These are phyloP conservation scores for Diorhabda elongata DNA, from an alignment of 1,140 invertebrate genomes.

Conservation along the genomic window DNA sequence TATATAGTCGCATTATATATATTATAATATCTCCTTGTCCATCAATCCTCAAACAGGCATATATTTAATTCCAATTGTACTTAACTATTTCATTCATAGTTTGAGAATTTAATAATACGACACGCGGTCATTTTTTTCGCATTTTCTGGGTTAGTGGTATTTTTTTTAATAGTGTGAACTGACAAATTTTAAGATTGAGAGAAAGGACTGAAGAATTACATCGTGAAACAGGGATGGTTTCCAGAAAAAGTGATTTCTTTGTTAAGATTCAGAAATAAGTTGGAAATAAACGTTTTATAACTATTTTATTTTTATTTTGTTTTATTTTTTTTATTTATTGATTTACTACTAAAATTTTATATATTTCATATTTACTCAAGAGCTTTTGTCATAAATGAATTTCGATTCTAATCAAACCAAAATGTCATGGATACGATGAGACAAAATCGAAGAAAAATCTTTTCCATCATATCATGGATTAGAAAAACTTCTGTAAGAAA, in stretches of 20 bases:
- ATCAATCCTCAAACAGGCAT: too few relatives aligned
- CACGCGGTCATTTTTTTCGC: neutral
- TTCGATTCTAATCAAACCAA: too few relatives aligned
- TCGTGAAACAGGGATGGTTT: conserved; percentile 31
- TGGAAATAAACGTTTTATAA: conserved; percentile 20
- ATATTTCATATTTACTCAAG: too few relatives aligned
- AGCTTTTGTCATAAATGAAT: too few relatives aligned
- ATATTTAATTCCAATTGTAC: neutral
- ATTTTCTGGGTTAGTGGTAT: conserved; percentile 7
- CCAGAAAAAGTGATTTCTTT: conserved; percentile 10
- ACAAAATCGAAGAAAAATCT: too few relatives aligned
- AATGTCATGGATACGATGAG: too few relatives aligned
- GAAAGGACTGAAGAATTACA: conserved; percentile 32
- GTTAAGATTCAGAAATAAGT: conserved; percentile 4
- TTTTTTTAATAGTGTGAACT: conserved; percentile 6
- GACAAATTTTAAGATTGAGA: conserved; percentile 18
- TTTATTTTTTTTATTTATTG: neutral
- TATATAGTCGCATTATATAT: too few relatives aligned
- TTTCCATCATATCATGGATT: too few relatives aligned
- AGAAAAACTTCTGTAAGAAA: too few relatives aligned
- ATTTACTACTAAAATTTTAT: too few relatives aligned
- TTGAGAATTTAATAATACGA: neutral
- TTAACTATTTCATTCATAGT: neutral
- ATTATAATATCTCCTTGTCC: too few relatives aligned
- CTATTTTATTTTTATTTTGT: neutral